phyloP scores from a whole-genome alignment of 2,888 invertebrate species.

The Drosophila demipolita region DNA sequence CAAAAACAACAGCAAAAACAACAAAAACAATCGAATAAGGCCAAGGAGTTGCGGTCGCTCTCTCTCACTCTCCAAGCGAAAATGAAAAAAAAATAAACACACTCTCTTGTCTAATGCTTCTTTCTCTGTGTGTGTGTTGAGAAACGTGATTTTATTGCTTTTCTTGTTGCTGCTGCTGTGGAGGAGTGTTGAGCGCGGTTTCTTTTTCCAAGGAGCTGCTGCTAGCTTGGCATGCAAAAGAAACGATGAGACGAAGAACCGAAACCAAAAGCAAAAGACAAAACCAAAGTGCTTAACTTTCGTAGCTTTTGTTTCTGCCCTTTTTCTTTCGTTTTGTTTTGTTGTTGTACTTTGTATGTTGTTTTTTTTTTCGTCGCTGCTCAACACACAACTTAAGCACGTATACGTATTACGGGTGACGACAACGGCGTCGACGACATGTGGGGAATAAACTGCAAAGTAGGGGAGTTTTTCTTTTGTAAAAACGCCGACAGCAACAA shows the following conservation, averaged over 20 bases:
- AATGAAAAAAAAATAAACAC: conserved; percentile 2
- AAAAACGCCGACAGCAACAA: conserved; percentile 37
- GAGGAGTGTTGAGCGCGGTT: conserved; percentile 62
- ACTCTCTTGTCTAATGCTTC: conserved; percentile 24
- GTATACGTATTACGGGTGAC: conserved; percentile 60
- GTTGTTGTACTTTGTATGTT: conserved; percentile 19
- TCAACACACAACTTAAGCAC: conserved; percentile 77
- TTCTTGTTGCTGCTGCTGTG: conserved; percentile 43
- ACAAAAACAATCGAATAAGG: conserved; percentile 57
- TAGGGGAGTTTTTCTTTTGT: conserved; percentile 61
- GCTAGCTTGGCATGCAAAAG: conserved; percentile 42
- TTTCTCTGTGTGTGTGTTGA: conserved; percentile 29
- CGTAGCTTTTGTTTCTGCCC: conserved; percentile 55
- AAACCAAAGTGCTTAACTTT: conserved; percentile 63
- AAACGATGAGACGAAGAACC: conserved; percentile 41
- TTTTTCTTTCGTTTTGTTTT: conserved; percentile 53
- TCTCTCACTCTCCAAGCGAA: conserved; percentile 35
- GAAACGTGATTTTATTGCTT: conserved; percentile 31
- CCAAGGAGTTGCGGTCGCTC: conserved; percentile 63
- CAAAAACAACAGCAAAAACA: conserved; percentile 37
- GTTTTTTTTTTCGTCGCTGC: conserved; percentile 35
- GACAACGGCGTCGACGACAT: conserved; percentile 57
- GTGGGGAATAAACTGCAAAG: conserved; percentile 75
- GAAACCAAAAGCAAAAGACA: conserved; percentile 56
- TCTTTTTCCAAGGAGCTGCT: conserved; percentile 44